Evolutionary conservation across 2,113 vertebrate genomes (phyloP).

Genomic region (Mirounga angustirostris): DNA sequence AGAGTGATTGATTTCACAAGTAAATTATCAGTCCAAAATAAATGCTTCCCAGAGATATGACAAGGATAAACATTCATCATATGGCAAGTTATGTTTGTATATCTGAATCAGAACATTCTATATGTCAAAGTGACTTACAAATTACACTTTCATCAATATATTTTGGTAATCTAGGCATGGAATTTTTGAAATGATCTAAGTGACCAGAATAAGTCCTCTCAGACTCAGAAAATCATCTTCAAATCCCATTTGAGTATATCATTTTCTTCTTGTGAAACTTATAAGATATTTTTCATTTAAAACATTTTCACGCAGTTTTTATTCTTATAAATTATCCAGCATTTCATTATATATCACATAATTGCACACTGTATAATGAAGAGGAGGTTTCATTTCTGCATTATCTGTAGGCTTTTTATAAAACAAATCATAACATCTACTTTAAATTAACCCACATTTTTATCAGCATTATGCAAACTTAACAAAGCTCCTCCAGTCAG

Average conservation of each 20-base stretch:
- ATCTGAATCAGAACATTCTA: conserved; percentile 67
- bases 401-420: conserved; percentile 50
- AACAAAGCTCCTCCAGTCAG: conserved; percentile 43
- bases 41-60: conserved; percentile 59
- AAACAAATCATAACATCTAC: conserved; percentile 62
- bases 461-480: conserved; percentile 48
- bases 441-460: conserved; percentile 62
- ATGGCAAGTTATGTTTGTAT: conserved; percentile 49
- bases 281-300: conserved; percentile 58
- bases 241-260: conserved; percentile 3
- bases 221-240: conserved; percentile 51
- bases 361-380: conserved; percentile 7
- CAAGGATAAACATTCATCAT: conserved; percentile 37
- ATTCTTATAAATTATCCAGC: conserved; percentile 49
- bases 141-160: background rate
- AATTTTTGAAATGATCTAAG: conserved; percentile 43
- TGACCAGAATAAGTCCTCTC: conserved; percentile 48
- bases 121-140: conserved; percentile 57
- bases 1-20: conserved; percentile 62
- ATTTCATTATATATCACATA: conserved; percentile 45
- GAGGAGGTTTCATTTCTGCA: conserved; percentile 54
- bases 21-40: conserved; percentile 69
- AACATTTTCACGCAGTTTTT: conserved; percentile 67
- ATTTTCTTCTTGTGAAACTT: conserved; percentile 42
- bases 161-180: conserved; percentile 45